Conservation (phyloP, 2,113 vertebrate genomes). For the Mesoclemmys tuberculata region DNA sequence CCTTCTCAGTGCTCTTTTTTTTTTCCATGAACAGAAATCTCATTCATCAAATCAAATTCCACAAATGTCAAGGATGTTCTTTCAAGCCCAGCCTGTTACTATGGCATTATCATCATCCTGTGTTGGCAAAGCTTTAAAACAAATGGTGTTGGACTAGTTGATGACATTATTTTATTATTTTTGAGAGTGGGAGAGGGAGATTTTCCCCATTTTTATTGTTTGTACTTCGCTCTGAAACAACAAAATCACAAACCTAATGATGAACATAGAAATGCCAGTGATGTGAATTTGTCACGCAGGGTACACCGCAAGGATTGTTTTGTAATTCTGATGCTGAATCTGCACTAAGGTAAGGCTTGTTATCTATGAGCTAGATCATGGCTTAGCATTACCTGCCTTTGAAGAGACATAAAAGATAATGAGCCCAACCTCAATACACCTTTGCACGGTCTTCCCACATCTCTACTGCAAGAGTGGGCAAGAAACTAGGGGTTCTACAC, state of each 20-base stretch:
- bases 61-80: constrained; percentile 34
- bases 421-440: neutral
- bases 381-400: neutral
- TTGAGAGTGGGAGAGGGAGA: neutral
- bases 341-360: neutral
- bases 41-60: constrained; percentile 38
- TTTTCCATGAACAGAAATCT: constrained; percentile 12
- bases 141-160: constrained; percentile 1
- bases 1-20: constrained; percentile 38
- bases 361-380: neutral
- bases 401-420: neutral
- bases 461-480: neutral
- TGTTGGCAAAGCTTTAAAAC: constrained; percentile 12
- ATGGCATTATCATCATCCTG: constrained; percentile 31
- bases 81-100: constrained; percentile 34
- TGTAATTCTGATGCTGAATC: neutral
- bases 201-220: neutral
- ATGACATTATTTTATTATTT: neutral
- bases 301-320: neutral
- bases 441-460: neutral
- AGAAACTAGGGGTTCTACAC: neutral
- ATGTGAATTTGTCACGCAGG: neutral
- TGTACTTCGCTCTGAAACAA: neutral
- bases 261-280: neutral
- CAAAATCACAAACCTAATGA: neutral